Base-by-base conservation (phyloP, 2,888 invertebrate species). In the Coleophora deauratella region DNA sequence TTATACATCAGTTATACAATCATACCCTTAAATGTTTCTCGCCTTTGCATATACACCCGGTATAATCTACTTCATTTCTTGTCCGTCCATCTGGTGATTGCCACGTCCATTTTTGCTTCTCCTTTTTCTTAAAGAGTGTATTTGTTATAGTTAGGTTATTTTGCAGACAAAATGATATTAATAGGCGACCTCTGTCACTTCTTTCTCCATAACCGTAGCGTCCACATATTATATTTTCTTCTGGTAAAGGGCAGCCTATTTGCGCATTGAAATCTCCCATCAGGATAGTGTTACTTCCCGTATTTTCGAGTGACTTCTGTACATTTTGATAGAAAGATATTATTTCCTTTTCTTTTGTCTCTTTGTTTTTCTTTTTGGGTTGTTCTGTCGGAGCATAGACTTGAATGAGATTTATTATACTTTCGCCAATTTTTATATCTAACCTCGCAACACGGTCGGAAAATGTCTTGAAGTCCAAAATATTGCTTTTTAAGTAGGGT, bases 261-360 rank as follows among this genome's bases (percentile, higher is more conserved):
- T 44, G 21, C 1, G 41, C 38, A 30, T 44, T 41, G 12, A 44
- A 41, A 30, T 44, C 41, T 1, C 44, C 44, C 11, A 44, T 41
- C 2, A 40, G 4, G 2, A 44, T 9, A 13, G 31, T 31, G 27
- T 36, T 21, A 36, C 12, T 41, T 12, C 14, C 35, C 27, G 12
- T 40, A 40, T 40, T 40, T 45, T 6, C 42, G 21, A 4, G 40
- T 9, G 33, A 45, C 43, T 9, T 43, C 46, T 1, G 41, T 34
- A 6, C n/a, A n/a, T n/a, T n/a, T n/a, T n/a, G n/a, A n/a, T n/a
- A n/a, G n/a, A n/a, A n/a, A n/a, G n/a, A n/a, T n/a, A n/a, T n/a
- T n/a, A n/a, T n/a, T n/a, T n/a, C n/a, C n/a, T n/a, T n/a, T n/a
- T n/a, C n/a, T n/a, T n/a, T n/a, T n/a, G n/a, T n/a, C n/a, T n/a